Evolutionary conservation across 2,888 invertebrate genomes (phyloP), one percentile per base, ranked within the genome.

Genomic region (Scelioninae gen. 2): DNA sequence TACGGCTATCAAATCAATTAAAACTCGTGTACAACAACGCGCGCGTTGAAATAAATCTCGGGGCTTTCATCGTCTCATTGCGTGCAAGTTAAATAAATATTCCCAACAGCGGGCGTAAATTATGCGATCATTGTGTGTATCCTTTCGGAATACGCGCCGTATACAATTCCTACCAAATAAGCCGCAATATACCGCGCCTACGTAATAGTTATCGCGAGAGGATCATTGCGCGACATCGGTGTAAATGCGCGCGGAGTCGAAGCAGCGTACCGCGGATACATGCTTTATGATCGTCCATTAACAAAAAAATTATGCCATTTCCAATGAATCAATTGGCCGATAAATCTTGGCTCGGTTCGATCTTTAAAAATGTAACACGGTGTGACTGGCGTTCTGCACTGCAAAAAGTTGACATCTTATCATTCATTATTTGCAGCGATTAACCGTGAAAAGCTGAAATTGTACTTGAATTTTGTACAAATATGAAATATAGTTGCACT

Each of bases 61-160:
- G 11, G 2, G 31, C 41, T 72, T 73, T 67, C 73, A 28, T 52
- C 52, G 50, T 45, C 35, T 37, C 43, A 67, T 65, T 65, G 57
- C 70, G 28, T 57, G 18, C 25, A 28, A 53, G 65, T 35, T 46
- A 52, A 55, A 73, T 73, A 73, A 73, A 73, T 52, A 68, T 57
- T 61, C 28, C 41, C 41, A 58, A 53, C 46, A 57, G 43, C 63
- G 37, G 64, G 73, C 63, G 73, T 73, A 67, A 73, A 73, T 68
- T 73, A 73, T 73, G 64, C 31, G 57, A 61, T 58, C 63, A 73
- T 68, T 68, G 73, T 68, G 68, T 58, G 39, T 41, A 60, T 58
- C 63, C 67, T 63, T 68, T 58, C 64, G 61, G 73, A 65, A 72
- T 50, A 52, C 33, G 16, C 41, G 35, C 52, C n/a, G 52, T 46